Percentiles rank a stretch among this genome's conserved stretches.
These are phyloP conservation scores for Heloderma charlesbogerti DNA, from an alignment of 2,113 vertebrate genomes.

Conservation along the genomic window DNA sequence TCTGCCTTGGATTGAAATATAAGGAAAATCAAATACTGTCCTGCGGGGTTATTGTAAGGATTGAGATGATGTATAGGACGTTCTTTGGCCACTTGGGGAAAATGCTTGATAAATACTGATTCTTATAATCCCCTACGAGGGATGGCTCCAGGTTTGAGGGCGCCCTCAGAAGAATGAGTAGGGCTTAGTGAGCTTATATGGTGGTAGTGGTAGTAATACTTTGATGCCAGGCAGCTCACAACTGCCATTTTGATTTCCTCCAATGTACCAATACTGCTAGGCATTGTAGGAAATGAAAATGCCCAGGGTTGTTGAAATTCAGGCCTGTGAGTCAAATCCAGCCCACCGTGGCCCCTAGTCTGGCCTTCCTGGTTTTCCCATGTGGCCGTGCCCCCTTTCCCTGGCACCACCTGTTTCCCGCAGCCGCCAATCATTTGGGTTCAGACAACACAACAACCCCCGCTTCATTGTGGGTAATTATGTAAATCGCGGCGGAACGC, in stretches of 20 bases:
- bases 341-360: too few relatives aligned
- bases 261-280: not conserved
- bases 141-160: not conserved
- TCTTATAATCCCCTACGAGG: not conserved
- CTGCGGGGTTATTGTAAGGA: not conserved
- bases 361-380: too few relatives aligned
- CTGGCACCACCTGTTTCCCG: too few relatives aligned
- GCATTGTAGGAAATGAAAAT: not conserved
- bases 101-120: not conserved
- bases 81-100: too few relatives aligned
- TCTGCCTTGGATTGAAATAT: not conserved
- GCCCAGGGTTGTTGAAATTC: too few relatives aligned
- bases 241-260: not conserved
- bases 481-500: too few relatives aligned
- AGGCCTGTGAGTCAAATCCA: too few relatives aligned
- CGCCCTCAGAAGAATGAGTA: not conserved
- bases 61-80: not conserved
- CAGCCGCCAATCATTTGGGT: too few relatives aligned
- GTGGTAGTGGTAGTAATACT: not conserved
- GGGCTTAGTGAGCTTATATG: not conserved
- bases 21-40: not conserved
- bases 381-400: too few relatives aligned
- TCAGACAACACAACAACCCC: too few relatives aligned
- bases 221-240: not conserved
- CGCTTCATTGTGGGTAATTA: too few relatives aligned